phyloP scores from a whole-genome alignment of 2,888 invertebrate genomes.

The Teleiodes luculella region DNA sequence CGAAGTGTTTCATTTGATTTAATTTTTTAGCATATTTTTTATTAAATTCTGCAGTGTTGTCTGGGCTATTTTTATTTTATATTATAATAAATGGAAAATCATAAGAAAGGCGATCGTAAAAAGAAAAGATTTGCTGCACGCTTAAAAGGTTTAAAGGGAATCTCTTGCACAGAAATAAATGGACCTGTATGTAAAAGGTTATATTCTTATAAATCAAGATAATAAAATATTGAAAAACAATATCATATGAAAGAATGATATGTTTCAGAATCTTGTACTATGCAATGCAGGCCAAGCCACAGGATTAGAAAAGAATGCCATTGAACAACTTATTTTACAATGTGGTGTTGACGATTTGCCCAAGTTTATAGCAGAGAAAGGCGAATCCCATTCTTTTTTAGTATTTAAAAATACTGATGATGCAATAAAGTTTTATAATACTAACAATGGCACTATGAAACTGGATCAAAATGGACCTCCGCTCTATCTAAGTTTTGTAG shows the following conservation, averaged over 20 bases:
- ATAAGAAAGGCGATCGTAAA: conserved; percentile 56
- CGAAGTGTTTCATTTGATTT: too few species aligned
- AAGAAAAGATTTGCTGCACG: conserved; percentile 59
- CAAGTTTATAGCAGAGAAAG: conserved; percentile 84
- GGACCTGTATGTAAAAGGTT: conserved; percentile 52
- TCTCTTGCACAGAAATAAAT: conserved; percentile 44
- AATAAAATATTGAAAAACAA: neutral
- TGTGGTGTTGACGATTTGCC: conserved; percentile 77
- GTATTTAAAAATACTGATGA: conserved; percentile 72
- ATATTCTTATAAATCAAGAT: neutral
- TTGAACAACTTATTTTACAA: conserved; percentile 78
- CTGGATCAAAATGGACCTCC: conserved; percentile 78
- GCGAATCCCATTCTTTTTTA: conserved; percentile 90
- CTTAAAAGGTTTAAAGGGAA: conserved; percentile 51
- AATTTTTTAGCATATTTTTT: too few species aligned
- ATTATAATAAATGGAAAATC: conserved; percentile 43
- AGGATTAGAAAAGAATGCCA: conserved; percentile 82
- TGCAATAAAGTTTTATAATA: conserved; percentile 65
- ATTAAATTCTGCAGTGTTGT: too few species aligned
- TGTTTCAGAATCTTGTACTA: conserved; percentile 83
- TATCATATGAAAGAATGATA: neutral
- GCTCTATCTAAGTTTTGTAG: conserved; percentile 82
- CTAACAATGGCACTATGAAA: conserved; percentile 79
- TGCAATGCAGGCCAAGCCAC: conserved; percentile 93
- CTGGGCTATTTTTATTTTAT: neutral